A percentile compares a stretch with the other conserved stretches of the same genome.
Conservation (phyloP, 2,113 vertebrate species). For the Spea multiplicata region DNA sequence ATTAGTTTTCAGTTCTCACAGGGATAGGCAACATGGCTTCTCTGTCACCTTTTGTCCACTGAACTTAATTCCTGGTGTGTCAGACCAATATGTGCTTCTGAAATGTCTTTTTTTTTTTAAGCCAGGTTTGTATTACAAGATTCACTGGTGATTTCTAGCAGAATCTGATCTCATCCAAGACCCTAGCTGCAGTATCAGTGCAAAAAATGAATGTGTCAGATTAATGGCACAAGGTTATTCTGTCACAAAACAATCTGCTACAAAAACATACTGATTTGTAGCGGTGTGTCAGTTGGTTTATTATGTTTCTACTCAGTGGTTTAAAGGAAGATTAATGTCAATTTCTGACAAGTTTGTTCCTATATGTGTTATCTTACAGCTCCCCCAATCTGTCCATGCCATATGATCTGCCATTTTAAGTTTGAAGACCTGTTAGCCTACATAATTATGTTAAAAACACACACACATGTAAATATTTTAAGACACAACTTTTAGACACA, state of each 20-base stretch:
- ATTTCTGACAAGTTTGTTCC: no score
- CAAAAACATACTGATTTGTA: background rate
- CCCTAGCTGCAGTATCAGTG: background rate
- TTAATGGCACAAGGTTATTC: slow-evolving; percentile 11
- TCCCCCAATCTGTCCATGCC: no score
- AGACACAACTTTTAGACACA: no score
- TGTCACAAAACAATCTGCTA: background rate
- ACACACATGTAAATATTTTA: no score
- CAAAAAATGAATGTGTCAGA: background rate
- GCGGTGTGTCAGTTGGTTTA: background rate
- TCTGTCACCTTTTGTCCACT: slow-evolving; percentile 3
- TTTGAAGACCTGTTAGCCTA: no score
- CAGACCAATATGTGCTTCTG: background rate
- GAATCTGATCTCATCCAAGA: slow-evolving; percentile 1
- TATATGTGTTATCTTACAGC: no score
- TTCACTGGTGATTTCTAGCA: slow-evolving; percentile 1
- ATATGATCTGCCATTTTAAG: no score
- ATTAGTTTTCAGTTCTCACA: background rate
- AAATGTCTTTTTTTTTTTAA: background rate
- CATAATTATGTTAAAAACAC: no score
- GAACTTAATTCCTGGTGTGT: slow-evolving; percentile 1
- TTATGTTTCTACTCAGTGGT: background rate
- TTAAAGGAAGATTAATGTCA: no score
- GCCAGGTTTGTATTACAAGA: slow-evolving; percentile 9
- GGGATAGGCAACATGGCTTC: background rate